Percentiles rank a stretch among this genome's conserved stretches.
phyloP scores from a whole-genome alignment of 2,113 vertebrate species.

The Probosciger aterrimus region DNA sequence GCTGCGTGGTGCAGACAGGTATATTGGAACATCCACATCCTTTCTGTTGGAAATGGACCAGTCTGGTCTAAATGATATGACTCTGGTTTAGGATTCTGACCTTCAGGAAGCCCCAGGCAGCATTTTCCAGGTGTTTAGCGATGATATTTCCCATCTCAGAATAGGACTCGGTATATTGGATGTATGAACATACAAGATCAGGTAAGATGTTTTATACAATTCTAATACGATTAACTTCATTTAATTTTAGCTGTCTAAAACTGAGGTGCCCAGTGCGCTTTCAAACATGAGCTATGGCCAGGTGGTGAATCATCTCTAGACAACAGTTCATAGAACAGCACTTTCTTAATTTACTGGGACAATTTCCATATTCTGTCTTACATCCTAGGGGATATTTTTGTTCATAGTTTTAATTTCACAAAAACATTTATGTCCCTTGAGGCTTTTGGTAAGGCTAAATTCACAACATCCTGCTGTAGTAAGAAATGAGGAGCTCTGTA shows the following conservation, averaged over 20 bases:
- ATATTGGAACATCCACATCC: neutral
- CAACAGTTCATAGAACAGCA: neutral
- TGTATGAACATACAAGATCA: neutral
- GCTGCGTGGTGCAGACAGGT: neutral
- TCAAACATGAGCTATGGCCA: neutral
- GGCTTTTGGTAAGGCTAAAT: neutral
- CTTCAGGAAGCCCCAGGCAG: neutral
- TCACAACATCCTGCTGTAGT: neutral
- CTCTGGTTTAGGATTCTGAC: neutral
- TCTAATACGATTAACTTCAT: neutral
- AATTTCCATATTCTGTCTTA: neutral
- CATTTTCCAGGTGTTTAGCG: neutral
- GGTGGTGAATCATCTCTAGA: neutral
- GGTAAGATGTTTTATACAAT: neutral
- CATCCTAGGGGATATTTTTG: neutral
- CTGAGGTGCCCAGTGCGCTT: neutral
- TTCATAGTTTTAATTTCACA: neutral
- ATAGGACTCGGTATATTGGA: neutral
- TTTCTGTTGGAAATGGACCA: neutral
- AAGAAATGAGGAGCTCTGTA: neutral
- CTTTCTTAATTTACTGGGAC: neutral
- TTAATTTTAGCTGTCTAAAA: neutral
- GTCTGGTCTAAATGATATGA: neutral
- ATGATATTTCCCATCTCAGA: neutral
- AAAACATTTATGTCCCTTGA: neutral